Percentiles rank a stretch among this genome's conserved stretches.
phyloP scores from a whole-genome alignment of 2,797 vertebrate genomes.

The Pseudomugil gertrudae region DNA sequence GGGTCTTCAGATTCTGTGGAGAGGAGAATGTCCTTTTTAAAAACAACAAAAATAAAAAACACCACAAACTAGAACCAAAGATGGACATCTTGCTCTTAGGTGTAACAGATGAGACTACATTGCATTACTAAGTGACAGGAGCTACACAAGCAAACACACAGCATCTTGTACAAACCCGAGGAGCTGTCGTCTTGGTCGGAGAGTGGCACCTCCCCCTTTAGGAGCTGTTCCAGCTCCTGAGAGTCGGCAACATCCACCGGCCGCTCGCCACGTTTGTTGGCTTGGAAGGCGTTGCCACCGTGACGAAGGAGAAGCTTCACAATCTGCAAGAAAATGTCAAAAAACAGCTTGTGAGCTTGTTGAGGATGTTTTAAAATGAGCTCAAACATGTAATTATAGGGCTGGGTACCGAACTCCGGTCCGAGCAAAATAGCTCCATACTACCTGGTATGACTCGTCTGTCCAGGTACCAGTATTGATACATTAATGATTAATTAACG shows the following conservation, averaged over 20 bases:
- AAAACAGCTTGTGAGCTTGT: neutral
- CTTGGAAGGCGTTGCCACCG: conserved; percentile 96
- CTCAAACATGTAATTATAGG: too few relatives aligned
- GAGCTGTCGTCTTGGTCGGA: conserved; percentile 95
- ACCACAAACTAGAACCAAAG: neutral
- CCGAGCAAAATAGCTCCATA: too few relatives aligned
- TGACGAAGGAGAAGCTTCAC: conserved; percentile 96
- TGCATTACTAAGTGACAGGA: neutral
- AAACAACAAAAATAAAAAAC: neutral
- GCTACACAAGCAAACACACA: neutral
- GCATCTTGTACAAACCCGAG: conserved; percentile 84
- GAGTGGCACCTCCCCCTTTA: conserved; percentile 92
- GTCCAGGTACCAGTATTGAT: too few relatives aligned
- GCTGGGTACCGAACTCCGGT: too few relatives aligned
- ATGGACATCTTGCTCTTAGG: too few relatives aligned
- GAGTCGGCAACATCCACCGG: conserved; percentile 98
- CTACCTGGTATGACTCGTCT: too few relatives aligned
- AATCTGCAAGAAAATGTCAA: conserved; percentile 82
- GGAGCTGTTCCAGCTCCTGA: conserved; percentile 91
- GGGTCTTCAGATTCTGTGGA: conserved; percentile 93
- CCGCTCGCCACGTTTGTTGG: conserved; percentile 95
- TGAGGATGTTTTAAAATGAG: neutral
- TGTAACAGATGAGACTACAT: neutral
- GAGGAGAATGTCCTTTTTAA: conserved; percentile 7
- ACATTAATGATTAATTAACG: too few relatives aligned